Evolutionary conservation across 2,113 vertebrate genomes (phyloP).

Genomic region (Paralichthys olivaceus): DNA sequence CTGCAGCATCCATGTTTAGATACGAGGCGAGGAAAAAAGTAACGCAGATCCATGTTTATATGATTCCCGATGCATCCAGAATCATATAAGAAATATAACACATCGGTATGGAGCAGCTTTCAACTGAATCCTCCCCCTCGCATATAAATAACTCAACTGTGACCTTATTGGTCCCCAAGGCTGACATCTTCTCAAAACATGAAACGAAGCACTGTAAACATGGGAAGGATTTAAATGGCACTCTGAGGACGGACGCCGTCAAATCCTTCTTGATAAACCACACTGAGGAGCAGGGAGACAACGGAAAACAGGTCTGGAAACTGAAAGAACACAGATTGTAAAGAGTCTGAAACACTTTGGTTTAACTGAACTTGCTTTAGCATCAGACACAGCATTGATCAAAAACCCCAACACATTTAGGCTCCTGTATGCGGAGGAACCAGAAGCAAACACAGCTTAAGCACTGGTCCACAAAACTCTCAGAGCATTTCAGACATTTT

Average conservation of each 20-base stretch:
- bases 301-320: slow-evolving; percentile 14
- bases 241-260: slow-evolving; percentile 66
- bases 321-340: slow-evolving; percentile 39
- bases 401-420: background rate
- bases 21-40: slow-evolving; percentile 30
- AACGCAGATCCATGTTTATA: slow-evolving; percentile 22
- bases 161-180: slow-evolving; percentile 34
- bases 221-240: slow-evolving; percentile 74
- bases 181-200: slow-evolving; percentile 51
- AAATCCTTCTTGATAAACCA: slow-evolving; percentile 73
- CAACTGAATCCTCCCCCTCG: slow-evolving; percentile 19
- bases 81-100: slow-evolving; percentile 32
- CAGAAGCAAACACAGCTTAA: slow-evolving; percentile 23
- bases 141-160: background rate
- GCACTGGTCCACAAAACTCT: background rate
- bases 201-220: slow-evolving; percentile 70
- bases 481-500: slow-evolving; percentile 50
- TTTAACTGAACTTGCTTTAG: slow-evolving; percentile 43
- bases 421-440: slow-evolving; percentile 16
- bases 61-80: slow-evolving; percentile 16
- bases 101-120: slow-evolving; percentile 15
- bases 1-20: slow-evolving; percentile 29
- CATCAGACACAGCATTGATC: slow-evolving; percentile 29
- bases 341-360: slow-evolving; percentile 55
- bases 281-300: slow-evolving; percentile 46